phyloP scores from a whole-genome alignment of 2,888 invertebrate genomes.

The Mesochorus sp. region DNA sequence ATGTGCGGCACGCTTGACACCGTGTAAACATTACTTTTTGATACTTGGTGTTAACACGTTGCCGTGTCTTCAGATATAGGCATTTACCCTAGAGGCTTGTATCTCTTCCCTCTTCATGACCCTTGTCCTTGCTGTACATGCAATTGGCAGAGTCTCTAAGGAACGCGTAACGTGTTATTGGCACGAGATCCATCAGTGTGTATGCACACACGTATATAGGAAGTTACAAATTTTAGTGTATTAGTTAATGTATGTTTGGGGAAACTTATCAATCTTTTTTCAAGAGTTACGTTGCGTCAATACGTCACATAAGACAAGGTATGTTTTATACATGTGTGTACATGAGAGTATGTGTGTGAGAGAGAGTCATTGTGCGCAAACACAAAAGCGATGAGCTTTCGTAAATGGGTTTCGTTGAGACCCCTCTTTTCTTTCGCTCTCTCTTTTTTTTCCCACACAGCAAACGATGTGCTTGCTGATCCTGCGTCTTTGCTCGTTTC shows the following conservation, averaged over 20 bases:
- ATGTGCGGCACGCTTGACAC: too few relatives aligned
- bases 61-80: not conserved
- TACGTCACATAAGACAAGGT: slow-evolving; percentile 31
- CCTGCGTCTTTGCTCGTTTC: slow-evolving; percentile 9
- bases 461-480: slow-evolving; percentile 1
- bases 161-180: slow-evolving; percentile 19
- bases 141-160: slow-evolving; percentile 16
- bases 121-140: slow-evolving; percentile 9
- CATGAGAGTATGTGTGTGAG: not conserved
- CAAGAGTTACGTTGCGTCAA: slow-evolving; percentile 15
- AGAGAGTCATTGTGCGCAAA: not conserved
- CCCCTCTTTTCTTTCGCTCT: not conserved
- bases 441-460: not conserved
- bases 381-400: slow-evolving; percentile 38
- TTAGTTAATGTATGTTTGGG: slow-evolving; percentile 1
- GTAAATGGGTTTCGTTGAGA: slow-evolving; percentile 24
- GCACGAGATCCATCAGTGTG: not conserved
- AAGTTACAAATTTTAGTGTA: not conserved
- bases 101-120: not conserved
- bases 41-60: not conserved
- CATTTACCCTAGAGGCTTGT: not conserved
- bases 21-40: too few relatives aligned
- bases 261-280: slow-evolving; percentile 37
- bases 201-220: not conserved
- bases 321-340: not conserved